A percentile compares a stretch with the other conserved stretches of the same genome.
Conservation (phyloP, 2,888 invertebrate genomes). For the Cantharis nigra region DNA sequence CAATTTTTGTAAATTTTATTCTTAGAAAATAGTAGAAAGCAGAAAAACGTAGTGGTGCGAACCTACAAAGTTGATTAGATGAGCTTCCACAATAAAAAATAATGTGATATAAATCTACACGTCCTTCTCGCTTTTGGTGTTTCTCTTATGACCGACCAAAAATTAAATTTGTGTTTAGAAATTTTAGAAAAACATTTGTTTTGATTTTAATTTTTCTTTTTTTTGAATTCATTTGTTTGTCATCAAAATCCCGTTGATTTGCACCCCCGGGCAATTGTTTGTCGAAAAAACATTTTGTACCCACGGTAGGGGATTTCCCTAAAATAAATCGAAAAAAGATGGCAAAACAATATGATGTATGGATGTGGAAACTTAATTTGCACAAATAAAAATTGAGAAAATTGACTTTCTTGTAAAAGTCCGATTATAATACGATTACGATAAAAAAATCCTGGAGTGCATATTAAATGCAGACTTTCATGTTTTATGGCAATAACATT, state of each 20-base stretch:
- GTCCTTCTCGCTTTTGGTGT: not conserved
- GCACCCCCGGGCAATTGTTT: no score
- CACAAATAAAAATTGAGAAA: not conserved
- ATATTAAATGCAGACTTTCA: not conserved
- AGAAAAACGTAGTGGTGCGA: not conserved
- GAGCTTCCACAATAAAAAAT: not conserved
- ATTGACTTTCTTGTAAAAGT: not conserved
- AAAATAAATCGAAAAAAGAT: no score
- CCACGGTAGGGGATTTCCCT: no score
- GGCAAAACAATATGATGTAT: no score
- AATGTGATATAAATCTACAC: not conserved
- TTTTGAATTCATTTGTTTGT: not conserved
- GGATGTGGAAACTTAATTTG: no score
- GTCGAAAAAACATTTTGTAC: no score
- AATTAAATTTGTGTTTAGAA: not conserved
- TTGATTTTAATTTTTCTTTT: no score
- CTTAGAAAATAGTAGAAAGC: not conserved
- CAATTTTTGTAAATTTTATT: not conserved
- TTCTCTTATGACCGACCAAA: not conserved
- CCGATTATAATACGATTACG: not conserved
- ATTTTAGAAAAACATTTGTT: no score
- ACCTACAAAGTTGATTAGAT: not conserved
- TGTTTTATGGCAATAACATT: not conserved
- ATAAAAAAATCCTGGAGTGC: not conserved
- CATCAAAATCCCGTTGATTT: no score